These are phyloP conservation scores for Adelosebastes latens DNA, from an alignment of 2,797 vertebrate genomes.

Conservation along the genomic window DNA sequence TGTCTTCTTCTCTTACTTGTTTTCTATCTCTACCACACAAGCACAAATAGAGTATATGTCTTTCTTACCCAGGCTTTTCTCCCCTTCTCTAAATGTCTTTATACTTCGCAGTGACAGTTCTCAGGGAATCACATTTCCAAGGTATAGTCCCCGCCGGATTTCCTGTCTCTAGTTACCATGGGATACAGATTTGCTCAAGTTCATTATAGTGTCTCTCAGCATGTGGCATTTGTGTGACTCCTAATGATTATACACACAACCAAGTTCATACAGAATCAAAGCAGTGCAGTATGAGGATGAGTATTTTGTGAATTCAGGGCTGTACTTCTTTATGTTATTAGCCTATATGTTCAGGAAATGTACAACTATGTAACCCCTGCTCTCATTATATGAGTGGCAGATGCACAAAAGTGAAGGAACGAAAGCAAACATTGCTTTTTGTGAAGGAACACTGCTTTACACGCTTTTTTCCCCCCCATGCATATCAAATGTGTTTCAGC, in stretches of 20 bases:
- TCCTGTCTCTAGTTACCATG: conserved; percentile 45
- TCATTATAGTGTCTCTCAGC: conserved; percentile 60
- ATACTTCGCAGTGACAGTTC: conserved; percentile 12
- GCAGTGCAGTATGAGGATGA: background rate
- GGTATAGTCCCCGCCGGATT: background rate
- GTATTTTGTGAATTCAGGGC: background rate
- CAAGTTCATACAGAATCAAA: conserved; percentile 35
- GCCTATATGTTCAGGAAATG: conserved; percentile 26
- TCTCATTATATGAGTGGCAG: conserved; percentile 53
- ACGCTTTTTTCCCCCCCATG: conserved; percentile 41
- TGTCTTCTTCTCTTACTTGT: conserved; percentile 60
- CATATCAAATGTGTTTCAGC: conserved; percentile 76
- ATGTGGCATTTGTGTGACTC: conserved; percentile 53
- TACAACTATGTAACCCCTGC: background rate
- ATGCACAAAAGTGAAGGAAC: conserved; percentile 49
- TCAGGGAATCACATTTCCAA: conserved; percentile 9
- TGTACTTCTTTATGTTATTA: conserved; percentile 13
- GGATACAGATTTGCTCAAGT: conserved; percentile 49
- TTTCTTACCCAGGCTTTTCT: conserved; percentile 6
- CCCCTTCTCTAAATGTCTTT: background rate
- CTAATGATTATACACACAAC: conserved; percentile 39
- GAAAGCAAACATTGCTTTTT: conserved; percentile 63
- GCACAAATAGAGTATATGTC: conserved; percentile 15
- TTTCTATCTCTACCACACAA: conserved; percentile 40
- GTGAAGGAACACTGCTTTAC: conserved; percentile 58